These are phyloP conservation scores for Amphiduros pacificus DNA, from an alignment of 2,888 invertebrate species.

Conservation along the genomic window DNA sequence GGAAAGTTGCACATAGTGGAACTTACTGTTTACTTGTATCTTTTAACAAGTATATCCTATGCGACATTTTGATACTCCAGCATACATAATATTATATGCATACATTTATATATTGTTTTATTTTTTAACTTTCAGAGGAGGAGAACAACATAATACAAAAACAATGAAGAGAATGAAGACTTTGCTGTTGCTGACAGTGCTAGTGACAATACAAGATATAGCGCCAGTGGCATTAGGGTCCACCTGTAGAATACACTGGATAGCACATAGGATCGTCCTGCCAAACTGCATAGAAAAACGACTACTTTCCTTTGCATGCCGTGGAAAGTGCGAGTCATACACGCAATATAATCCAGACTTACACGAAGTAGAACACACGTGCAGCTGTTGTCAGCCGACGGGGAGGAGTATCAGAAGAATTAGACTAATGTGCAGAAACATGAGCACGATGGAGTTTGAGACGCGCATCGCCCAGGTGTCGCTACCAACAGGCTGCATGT, in stretches of 20 bases:
- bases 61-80: no score
- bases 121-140: no score
- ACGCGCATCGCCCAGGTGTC: constrained; percentile 1
- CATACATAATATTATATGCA: no score
- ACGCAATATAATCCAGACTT: constrained; percentile 8
- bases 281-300: constrained; percentile 8
- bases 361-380: constrained; percentile 4
- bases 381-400: constrained; percentile 14
- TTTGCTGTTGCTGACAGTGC: no score
- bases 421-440: constrained; percentile 3
- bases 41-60: no score
- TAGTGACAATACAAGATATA: no score
- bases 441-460: background rate
- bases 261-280: constrained; percentile 4
- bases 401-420: constrained; percentile 7
- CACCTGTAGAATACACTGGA: constrained; percentile 8
- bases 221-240: no score
- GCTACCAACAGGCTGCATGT: constrained; percentile 16
- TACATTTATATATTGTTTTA: no score
- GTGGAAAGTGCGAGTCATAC: constrained; percentile 10
- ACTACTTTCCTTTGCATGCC: constrained; percentile 13
- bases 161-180: no score
- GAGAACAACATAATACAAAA: no score
- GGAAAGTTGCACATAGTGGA: no score
- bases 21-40: no score